These are phyloP conservation scores for Aphidius ervi DNA, from an alignment of 1,140 invertebrate species.

Conservation along the genomic window DNA sequence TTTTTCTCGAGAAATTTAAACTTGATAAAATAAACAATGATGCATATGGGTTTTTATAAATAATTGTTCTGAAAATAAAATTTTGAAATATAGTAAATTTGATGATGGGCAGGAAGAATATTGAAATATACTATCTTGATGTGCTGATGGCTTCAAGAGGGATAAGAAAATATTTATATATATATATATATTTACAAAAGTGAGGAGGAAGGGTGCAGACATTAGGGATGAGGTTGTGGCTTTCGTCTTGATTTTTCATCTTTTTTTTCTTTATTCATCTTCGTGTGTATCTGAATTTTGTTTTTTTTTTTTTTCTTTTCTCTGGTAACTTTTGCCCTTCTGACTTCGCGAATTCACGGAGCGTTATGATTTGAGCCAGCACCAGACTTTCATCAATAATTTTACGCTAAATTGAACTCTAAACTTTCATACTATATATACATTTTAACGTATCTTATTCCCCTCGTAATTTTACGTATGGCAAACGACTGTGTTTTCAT, in stretches of 20 bases:
- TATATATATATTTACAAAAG: too few species aligned
- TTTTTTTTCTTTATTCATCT: not conserved
- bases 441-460: slow-evolving; percentile 10
- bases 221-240: not conserved
- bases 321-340: not conserved
- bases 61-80: too few species aligned
- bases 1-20: too few species aligned
- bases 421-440: slow-evolving; percentile 28
- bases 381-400: slow-evolving; percentile 50
- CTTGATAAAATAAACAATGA: too few species aligned
- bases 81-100: too few species aligned
- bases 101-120: too few species aligned
- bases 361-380: slow-evolving; percentile 50
- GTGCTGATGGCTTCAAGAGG: too few species aligned
- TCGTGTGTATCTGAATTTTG: not conserved
- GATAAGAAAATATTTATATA: too few species aligned
- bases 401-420: slow-evolving; percentile 50
- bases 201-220: not conserved
- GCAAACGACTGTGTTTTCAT: slow-evolving; percentile 19
- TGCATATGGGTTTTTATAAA: too few species aligned
- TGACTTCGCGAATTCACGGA: slow-evolving; percentile 43
- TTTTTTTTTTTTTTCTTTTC: not conserved
- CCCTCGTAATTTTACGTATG: slow-evolving; percentile 23
- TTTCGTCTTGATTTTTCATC: too few species aligned
- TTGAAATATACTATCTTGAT: too few species aligned